Evolutionary conservation across 2,797 vertebrate species (phyloP).

Genomic region (Ataeniobius toweri): DNA sequence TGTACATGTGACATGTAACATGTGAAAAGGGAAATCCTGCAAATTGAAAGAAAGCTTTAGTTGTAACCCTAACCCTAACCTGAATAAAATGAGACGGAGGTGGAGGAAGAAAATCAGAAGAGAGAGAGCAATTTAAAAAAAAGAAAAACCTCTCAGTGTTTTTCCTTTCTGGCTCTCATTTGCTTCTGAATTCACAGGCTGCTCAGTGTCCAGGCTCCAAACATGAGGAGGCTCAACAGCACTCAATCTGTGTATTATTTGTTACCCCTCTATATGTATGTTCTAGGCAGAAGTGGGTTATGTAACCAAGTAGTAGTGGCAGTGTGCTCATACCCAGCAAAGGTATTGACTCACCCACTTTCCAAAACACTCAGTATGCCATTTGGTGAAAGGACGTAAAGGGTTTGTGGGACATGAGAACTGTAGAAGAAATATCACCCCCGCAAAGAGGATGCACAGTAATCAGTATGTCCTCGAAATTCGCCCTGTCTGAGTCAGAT

Average conservation of each 20-base stretch:
- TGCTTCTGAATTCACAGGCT: conserved; percentile 43
- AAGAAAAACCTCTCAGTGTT: conserved; percentile 59
- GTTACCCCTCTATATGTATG: conserved; percentile 22
- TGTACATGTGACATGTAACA: no score
- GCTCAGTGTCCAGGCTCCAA: conserved; percentile 34
- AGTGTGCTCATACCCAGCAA: conserved; percentile 50
- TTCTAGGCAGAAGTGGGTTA: conserved; percentile 47
- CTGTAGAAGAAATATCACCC: conserved; percentile 27
- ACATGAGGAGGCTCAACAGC: conserved; percentile 57
- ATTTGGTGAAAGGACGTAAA: conserved; percentile 52
- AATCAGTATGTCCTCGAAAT: conserved; percentile 47
- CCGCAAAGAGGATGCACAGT: conserved; percentile 27
- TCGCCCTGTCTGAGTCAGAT: conserved; percentile 31
- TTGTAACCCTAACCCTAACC: background rate
- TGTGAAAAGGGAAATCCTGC: no score
- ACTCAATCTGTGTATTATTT: conserved; percentile 32
- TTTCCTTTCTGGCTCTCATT: conserved; percentile 57
- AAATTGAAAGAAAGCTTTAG: no score
- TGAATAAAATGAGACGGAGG: conserved; percentile 37
- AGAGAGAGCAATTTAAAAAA: conserved; percentile 39
- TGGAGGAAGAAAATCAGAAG: conserved; percentile 2
- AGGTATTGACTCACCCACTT: conserved; percentile 39
- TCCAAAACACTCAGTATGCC: conserved; percentile 24
- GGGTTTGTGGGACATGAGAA: conserved; percentile 41
- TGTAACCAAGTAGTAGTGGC: conserved; percentile 57